A percentile compares a stretch with the other conserved stretches of the same genome.
phyloP scores from a whole-genome alignment of 2,113 vertebrate species.

The Tympanuchus pallidicinctus region DNA sequence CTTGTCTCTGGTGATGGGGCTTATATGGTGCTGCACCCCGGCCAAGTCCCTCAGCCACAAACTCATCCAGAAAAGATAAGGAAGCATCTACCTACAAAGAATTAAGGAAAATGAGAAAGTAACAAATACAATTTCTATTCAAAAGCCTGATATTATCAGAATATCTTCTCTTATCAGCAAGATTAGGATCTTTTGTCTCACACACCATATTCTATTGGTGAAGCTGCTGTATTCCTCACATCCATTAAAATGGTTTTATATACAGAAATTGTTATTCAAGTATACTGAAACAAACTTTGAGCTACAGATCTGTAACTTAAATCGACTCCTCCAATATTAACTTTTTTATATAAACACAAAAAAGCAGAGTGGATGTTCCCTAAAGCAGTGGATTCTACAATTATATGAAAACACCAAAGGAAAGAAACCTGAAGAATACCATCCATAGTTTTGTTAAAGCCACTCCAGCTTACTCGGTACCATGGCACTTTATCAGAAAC shows the following conservation, averaged over 20 bases:
- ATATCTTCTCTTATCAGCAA: not conserved
- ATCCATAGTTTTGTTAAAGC: not conserved
- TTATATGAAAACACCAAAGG: not conserved
- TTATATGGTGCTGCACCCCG: slow-evolving; percentile 92
- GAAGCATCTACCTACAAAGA: slow-evolving; percentile 91
- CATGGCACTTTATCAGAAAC: not conserved
- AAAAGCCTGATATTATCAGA: not conserved
- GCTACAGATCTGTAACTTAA: not conserved
- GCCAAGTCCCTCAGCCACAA: slow-evolving; percentile 92
- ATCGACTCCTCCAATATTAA: not conserved
- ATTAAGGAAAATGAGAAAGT: not conserved
- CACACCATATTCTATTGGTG: not conserved
- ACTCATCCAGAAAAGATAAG: slow-evolving; percentile 94
- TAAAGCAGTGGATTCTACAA: not conserved
- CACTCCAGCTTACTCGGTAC: not conserved
- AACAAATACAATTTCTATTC: not conserved
- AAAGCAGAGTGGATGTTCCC: not conserved
- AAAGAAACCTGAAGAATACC: not conserved
- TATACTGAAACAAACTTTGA: not conserved
- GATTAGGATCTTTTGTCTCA: not conserved
- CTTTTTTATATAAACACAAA: not conserved
- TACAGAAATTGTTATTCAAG: not conserved
- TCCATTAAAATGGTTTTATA: not conserved
- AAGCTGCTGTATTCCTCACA: not conserved
- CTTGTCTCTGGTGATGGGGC: slow-evolving; percentile 93